These are phyloP conservation scores for Sitodiplosis mosellana DNA, from an alignment of 1,140 invertebrate genomes.

Conservation along the genomic window DNA sequence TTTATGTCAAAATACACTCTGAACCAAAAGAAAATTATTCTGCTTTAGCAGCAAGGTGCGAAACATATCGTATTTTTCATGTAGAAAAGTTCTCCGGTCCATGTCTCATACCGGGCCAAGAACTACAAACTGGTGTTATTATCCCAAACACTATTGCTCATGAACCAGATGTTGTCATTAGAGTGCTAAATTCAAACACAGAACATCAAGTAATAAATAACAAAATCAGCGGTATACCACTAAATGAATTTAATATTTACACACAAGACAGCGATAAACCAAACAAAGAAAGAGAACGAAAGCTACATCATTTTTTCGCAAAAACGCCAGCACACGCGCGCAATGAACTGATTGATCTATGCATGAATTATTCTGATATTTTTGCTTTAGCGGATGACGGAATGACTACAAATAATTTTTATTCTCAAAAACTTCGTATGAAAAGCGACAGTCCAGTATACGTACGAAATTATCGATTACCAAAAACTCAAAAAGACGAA, in stretches of 20 bases:
- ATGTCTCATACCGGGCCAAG: not conserved
- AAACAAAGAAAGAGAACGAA: no score
- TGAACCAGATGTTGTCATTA: no score
- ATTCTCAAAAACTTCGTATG: not conserved
- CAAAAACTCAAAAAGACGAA: conserved; percentile 1
- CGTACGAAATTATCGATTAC: conserved; percentile 1
- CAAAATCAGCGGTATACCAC: no score
- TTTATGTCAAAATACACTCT: not conserved
- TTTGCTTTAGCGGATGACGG: not conserved
- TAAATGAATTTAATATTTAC: no score
- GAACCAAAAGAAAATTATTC: not conserved
- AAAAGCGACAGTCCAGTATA: no score
- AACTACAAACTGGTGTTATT: not conserved
- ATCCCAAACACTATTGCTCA: not conserved
- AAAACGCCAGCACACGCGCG: no score
- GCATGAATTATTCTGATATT: not conserved
- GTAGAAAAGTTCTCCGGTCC: not conserved
- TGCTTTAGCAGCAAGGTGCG: not conserved
- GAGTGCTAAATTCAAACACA: no score
- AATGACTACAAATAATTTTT: not conserved
- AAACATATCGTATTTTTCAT: not conserved
- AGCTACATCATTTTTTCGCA: no score
- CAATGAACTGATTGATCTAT: no score
- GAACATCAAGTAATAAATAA: no score
- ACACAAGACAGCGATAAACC: no score